Base-by-base conservation (phyloP, 2,797 vertebrate genomes). In the Geotria australis region DNA sequence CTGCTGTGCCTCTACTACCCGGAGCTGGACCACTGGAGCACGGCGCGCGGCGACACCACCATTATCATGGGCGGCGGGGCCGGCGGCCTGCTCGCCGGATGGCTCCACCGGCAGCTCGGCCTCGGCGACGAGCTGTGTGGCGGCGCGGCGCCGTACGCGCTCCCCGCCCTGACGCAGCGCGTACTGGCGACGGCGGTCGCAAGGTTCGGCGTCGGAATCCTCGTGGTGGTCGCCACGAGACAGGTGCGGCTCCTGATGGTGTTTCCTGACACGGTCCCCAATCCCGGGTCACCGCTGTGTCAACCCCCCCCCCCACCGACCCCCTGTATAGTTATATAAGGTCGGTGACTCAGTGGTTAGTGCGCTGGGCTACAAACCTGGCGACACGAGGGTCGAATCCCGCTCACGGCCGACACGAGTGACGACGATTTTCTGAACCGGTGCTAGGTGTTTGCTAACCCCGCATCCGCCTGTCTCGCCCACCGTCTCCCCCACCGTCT, bases 31-130 rank as follows among this genome's bases (percentile, higher is more conserved):
- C 76, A 75, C 57, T 93, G 91, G 70, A 89, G 74, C 72, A 78
- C 85, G 8, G 89, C 86, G 1, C 66, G 85, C 56, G 86, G 73
- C 0, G 91, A 98, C 65, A 96, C 91, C 14, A 83, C 80, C 49
- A 85, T 76, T 13, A 76, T 96, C 9, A 61, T 95, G 10, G 82
- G 78, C 5, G 70, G 59, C 0, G 71, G 72, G 3, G 76, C 79
- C 0, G 91, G 91, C 8, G 72, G 72, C 56, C 78, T 73, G 0
- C 62, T 81, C 10, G 86, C 86, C 1, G 79, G 80, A 70, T 98
- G 89, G 86, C 61, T 78, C 46, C 81, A 78, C 10, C 61, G 76
- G 61, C 73, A 68, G 48, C 71, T 74, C 0, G 62, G 71, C 1
- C 56, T 71, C 66, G 78, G 72, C 1, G 73, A 77, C 2, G 68